Percentiles rank a stretch among this genome's conserved stretches.
Conservation (phyloP, 1,140 invertebrate genomes). For the Drosophila arawakana region DNA sequence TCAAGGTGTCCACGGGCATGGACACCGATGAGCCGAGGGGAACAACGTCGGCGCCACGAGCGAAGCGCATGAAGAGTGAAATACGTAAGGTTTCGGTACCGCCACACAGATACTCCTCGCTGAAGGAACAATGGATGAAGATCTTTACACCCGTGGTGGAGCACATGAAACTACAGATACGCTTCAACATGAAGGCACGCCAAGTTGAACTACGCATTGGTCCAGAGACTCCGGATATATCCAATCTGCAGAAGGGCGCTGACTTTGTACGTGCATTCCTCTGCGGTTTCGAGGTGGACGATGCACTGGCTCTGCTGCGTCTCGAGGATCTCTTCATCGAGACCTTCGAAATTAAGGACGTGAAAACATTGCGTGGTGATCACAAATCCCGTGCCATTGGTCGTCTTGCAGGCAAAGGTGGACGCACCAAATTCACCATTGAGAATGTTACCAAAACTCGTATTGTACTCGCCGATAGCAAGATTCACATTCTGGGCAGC, state of each 20-base stretch:
- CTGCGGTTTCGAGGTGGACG: conserved; percentile 98
- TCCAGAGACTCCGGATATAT: conserved; percentile 93
- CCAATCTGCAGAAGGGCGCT: conserved; percentile 97
- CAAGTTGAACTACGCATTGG: conserved; percentile 86
- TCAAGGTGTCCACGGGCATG: conserved; percentile 88
- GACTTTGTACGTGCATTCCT: conserved; percentile 99
- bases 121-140: conserved; percentile 99
- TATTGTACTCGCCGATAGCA: conserved; percentile 98
- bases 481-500: conserved; percentile 98
- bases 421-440: conserved; percentile 98
- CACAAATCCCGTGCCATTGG: conserved; percentile 98
- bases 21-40: conserved; percentile 83
- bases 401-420: conserved; percentile 98
- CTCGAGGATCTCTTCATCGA: conserved; percentile 99
- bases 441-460: conserved; percentile 99
- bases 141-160: conserved; percentile 98
- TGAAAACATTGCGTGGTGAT: conserved; percentile 98
- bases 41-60: conserved; percentile 49
- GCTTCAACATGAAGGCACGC: conserved; percentile 96
- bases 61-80: conserved; percentile 86
- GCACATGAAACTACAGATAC: conserved; percentile 96
- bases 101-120: conserved; percentile 93
- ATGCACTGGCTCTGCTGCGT: conserved; percentile 96
- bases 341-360: conserved; percentile 98
- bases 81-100: conserved; percentile 88